phyloP scores from a whole-genome alignment of 2,797 vertebrate species.

The Tarsius wallacei region DNA sequence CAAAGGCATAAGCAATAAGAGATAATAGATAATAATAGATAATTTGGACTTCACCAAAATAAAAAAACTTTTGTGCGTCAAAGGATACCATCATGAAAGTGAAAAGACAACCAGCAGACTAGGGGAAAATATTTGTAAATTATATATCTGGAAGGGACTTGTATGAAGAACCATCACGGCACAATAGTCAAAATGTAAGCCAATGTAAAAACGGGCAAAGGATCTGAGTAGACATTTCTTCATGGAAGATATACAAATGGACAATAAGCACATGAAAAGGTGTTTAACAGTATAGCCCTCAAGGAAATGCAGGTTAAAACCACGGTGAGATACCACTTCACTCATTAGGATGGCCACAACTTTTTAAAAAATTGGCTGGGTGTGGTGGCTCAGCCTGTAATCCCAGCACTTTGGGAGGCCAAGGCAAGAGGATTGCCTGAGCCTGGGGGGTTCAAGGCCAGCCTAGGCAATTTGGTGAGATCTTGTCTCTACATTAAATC shows the following conservation, averaged over 20 bases:
- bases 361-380: not conserved
- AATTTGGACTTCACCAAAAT: not conserved
- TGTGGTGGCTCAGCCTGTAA: too few species aligned
- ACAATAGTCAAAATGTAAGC: not conserved
- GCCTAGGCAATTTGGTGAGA: too few species aligned
- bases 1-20: not conserved
- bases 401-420: too few species aligned
- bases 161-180: not conserved
- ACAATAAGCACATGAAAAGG: not conserved
- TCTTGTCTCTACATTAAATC: too few species aligned
- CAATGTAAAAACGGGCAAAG: not conserved
- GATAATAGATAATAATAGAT: not conserved
- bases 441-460: too few species aligned
- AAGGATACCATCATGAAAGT: not conserved
- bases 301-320: not conserved
- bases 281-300: not conserved
- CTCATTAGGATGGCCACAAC: not conserved
- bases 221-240: not conserved
- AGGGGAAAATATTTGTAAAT: not conserved
- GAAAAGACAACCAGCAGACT: not conserved
- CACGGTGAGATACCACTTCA: not conserved
- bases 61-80: not conserved
- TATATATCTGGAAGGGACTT: not conserved
- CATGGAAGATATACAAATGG: not conserved
- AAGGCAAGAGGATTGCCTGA: too few species aligned